Evolutionary conservation across 2,113 vertebrate species (phyloP).

Genomic region (Silurus asotus): DNA sequence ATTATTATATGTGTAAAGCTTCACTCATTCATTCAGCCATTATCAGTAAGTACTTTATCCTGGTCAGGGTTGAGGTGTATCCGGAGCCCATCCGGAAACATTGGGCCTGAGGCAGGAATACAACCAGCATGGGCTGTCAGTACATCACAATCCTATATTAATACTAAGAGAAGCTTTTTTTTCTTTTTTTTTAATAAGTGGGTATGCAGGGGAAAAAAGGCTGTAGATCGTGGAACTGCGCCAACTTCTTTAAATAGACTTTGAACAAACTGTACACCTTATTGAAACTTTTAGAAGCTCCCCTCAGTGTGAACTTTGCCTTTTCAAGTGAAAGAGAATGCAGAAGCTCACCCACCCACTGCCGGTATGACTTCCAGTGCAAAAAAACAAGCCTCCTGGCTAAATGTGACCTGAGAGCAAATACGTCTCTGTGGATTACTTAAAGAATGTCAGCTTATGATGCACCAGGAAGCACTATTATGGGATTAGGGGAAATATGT

Average conservation of each 20-base stretch:
- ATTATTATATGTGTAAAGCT: not conserved
- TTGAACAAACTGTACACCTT: not conserved
- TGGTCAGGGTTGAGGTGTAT: conserved; percentile 5
- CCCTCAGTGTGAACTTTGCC: conserved; percentile 23
- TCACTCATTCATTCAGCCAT: not conserved
- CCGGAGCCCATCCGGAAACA: conserved; percentile 2
- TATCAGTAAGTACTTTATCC: not conserved
- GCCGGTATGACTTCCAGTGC: conserved; percentile 35
- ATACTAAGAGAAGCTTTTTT: not conserved
- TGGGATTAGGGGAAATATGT: conserved; percentile 27
- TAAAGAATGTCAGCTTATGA: conserved; percentile 25
- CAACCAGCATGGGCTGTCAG: conserved; percentile 8
- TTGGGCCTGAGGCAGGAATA: conserved; percentile 2
- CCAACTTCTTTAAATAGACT: not conserved
- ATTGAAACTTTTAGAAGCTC: conserved; percentile 8
- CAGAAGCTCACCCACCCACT: conserved; percentile 22
- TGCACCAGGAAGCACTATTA: conserved; percentile 28
- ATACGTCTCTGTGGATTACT: conserved; percentile 2
- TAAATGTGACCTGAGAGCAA: conserved; percentile 9
- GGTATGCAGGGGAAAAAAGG: not conserved
- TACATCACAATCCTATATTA: not conserved
- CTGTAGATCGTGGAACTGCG: not conserved
- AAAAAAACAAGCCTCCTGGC: conserved; percentile 33
- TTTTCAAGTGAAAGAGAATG: conserved; percentile 28
- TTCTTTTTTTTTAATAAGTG: not conserved